Evolutionary conservation across 2,888 invertebrate genomes (phyloP), one percentile per base, ranked within the genome.

Genomic region (Acleris literana): DNA sequence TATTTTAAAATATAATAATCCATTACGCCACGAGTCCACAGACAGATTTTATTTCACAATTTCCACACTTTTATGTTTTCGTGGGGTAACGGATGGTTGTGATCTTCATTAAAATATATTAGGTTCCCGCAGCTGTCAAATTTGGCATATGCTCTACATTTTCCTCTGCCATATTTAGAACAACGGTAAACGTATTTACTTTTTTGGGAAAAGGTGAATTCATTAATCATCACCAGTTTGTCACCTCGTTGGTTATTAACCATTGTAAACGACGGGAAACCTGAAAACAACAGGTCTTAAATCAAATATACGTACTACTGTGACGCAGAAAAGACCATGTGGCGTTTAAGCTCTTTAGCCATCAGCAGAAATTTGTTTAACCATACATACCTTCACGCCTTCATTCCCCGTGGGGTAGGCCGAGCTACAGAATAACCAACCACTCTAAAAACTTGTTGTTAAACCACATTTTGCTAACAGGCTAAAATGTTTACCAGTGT

Each of bases 61-160:
- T n/a, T 16, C 5, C 6, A 6, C 44, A 44, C 44, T 16, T 44
- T 54, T 17, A 54, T 16, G 29, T 39, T 48, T 13, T 64, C 60
- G 2, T 39, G 33, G 2, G 69, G 66, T 20, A 60, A 53, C 6
- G 46, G 22, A 25, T 59, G 59, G 20, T 59, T 59, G 33, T 59
- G 59, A 9, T 33, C 7, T 13, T 33, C 51, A 6, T 13, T 11
- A 13, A 43, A 39, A 1, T 18, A 3, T 16, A 9, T 17, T 7
- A 59, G 20, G 33, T 33, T 33, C 33, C 33, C 33, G 9, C 9
- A 20, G 5, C 7, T 16, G 5, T 51, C 16, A 13, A 59, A 11
- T 51, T 43, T 59, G 9, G 49, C 39, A n/a, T 13, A 25, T 3
- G 48, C 33, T n/a, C n/a, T 5, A 11, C 59, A 59, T 17, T 59